Evolutionary conservation across 2,797 vertebrate species (phyloP), one percentile per base, ranked within the genome.

Genomic region (Coendou prehensilis): DNA sequence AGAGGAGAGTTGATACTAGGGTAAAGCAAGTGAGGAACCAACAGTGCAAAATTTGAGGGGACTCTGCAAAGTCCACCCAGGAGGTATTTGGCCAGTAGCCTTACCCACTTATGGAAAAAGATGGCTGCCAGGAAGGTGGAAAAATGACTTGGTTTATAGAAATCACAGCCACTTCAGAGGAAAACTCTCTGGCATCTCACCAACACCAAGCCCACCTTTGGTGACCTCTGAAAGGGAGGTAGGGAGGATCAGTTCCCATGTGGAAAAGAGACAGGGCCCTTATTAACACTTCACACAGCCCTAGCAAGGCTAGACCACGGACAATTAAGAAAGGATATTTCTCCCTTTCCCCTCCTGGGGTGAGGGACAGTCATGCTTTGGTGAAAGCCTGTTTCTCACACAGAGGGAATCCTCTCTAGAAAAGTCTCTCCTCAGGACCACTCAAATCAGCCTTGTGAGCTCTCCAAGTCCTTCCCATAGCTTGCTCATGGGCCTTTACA

Each of bases 121-220:
- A 7, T n/a, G 71, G 33, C 28, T 81, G 15, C 54, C 73, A 47
- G 11, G 33, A 87, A 2, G 22, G 41, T 52, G 10, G 26, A 10
- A 37, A 52, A 50, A 73, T 22, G 41, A 61, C 33, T 41, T 64
- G n/a, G 50, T 88, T 59, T 61, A 15, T 20, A 59, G 54, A 45
- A 61, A 67, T n/a, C 2, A 56, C 22, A 47, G 41, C 22, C 54
- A 87, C 18, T 11, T 52, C 59, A 37, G 9, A 69, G 61, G 64
- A 91, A 79, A 93, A n/a, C 67, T 95, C 47, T 84, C 28, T 82
- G 85, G 30, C 33, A 23, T 41, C 75, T 95, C 73, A 41, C 45
- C 61, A 73, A 71, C 23, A 73, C 33, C 33, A 50, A n/a, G 22
- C 13, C 56, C 59, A 30, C 61, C 17, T 82, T 41, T 93, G 57